Base-by-base conservation (phyloP, 2,797 vertebrate genomes). In the Morelia viridis region DNA sequence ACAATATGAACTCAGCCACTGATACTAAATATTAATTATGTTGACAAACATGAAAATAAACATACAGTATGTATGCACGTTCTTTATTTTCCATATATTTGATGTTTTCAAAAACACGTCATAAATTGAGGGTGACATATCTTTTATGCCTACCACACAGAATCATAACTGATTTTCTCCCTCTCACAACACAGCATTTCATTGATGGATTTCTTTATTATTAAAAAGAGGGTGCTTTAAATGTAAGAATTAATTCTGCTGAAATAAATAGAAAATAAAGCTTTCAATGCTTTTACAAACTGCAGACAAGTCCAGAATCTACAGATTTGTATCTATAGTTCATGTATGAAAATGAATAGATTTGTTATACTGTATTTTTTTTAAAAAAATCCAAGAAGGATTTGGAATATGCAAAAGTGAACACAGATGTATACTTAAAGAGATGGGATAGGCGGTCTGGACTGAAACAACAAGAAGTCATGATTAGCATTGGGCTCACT, bases 231-330 rank as follows among this genome's bases (percentile, higher is more conserved):
- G 89, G 68, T 15, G 35, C 88, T 94, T 92, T 91, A 94, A 93
- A 92, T 89, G 80, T 85, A 94, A 6, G 5, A 95, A 94, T 87
- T 88, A 88, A 89, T 65, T 92, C 35, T 61, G 94, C 87, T 95
- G 91, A 94, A 61, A 89, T 93, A 93, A 88, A 94, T 87, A 93
- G 85, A 41, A 94, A 64, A 11, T 53, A 93, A 84, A 65, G 62
- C 90, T 95, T 94, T 94, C 94, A 85, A 89, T 58, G 53, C 90
- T 95, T 94, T 95, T 95, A 89, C 90, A 94, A 96, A 92, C 90
- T 57, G 62, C 91, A 94, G 94, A 90, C 93, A 94, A 93, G 93
- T 93, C 90, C 41, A 50, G 26, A 53, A 50, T 28, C 71, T 46
- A 71, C 68, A 35, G 31, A 71, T 71, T 71, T 35, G 13, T 71